Percentiles rank a stretch among this genome's conserved stretches.
Conservation (phyloP, 2,888 invertebrate species). For the Drosophila formosana region DNA sequence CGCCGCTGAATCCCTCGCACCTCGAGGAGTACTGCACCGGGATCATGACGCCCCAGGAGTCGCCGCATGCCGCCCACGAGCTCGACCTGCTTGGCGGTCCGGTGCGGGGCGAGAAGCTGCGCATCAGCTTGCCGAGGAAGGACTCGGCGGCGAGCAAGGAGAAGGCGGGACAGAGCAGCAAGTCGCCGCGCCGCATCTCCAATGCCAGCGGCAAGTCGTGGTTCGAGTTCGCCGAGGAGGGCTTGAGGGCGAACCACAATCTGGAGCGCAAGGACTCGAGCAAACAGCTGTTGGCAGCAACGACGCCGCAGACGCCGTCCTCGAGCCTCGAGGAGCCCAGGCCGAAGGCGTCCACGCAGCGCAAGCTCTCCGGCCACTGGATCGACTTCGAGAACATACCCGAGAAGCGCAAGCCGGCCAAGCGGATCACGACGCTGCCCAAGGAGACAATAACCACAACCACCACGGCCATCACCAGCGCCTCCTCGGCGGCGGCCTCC, state of each 20-base stretch:
- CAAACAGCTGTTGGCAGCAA: slow-evolving; percentile 71
- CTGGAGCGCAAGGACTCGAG: slow-evolving; percentile 82
- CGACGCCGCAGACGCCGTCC: slow-evolving; percentile 8
- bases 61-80: slow-evolving; percentile 40
- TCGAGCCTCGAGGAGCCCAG: slow-evolving; percentile 55
- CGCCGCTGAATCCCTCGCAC: slow-evolving; percentile 90
- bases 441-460: slow-evolving; percentile 80
- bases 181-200: slow-evolving; percentile 86
- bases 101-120: slow-evolving; percentile 87
- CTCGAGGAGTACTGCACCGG: slow-evolving; percentile 89
- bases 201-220: slow-evolving; percentile 86
- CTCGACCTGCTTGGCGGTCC: slow-evolving; percentile 39
- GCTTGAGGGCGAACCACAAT: slow-evolving; percentile 85
- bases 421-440: slow-evolving; percentile 93
- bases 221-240: slow-evolving; percentile 89
- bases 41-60: slow-evolving; percentile 75
- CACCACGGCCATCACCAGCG: slow-evolving; percentile 48
- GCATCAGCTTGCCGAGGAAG: slow-evolving; percentile 89
- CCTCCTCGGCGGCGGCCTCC: slow-evolving; percentile 24
- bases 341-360: slow-evolving; percentile 71
- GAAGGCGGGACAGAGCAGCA: slow-evolving; percentile 83
- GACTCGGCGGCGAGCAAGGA: slow-evolving; percentile 85
- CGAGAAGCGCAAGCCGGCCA: slow-evolving; percentile 92
- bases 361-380: slow-evolving; percentile 88
- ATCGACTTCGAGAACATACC: slow-evolving; percentile 95